Evolutionary conservation across 2,888 invertebrate genomes (phyloP).

Genomic region (Beris morrisii): DNA sequence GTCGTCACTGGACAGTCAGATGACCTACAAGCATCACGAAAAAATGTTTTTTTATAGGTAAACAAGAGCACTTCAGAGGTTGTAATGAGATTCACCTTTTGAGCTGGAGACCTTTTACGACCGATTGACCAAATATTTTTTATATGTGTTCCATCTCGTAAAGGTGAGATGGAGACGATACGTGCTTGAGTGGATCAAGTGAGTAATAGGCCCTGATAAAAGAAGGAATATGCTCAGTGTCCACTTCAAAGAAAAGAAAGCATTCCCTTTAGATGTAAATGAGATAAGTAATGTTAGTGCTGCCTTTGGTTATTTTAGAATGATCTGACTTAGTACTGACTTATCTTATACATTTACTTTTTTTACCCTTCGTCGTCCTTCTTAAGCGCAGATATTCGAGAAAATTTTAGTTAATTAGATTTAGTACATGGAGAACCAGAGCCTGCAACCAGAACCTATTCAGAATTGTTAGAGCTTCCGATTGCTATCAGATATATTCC

Average conservation of each 20-base stretch:
- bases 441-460: too few relatives aligned
- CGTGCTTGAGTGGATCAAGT: background rate
- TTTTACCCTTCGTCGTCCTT: too few relatives aligned
- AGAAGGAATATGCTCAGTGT: background rate
- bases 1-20: slow-evolving; percentile 7
- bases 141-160: background rate
- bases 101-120: slow-evolving; percentile 1
- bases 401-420: too few relatives aligned
- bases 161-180: slow-evolving; percentile 1
- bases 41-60: background rate
- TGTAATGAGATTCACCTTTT: slow-evolving; percentile 27
- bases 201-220: background rate
- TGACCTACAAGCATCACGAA: slow-evolving; percentile 12
- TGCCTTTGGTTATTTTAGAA: too few relatives aligned
- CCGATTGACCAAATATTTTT: slow-evolving; percentile 12
- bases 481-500: too few relatives aligned
- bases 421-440: too few relatives aligned
- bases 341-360: too few relatives aligned
- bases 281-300: background rate
- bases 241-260: background rate
- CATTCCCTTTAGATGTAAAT: background rate
- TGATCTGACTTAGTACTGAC: too few relatives aligned
- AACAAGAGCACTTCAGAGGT: background rate
- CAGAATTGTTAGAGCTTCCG: too few relatives aligned
- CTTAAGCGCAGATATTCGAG: too few relatives aligned